These are phyloP conservation scores for Scolopax mira DNA, from an alignment of 2,113 vertebrate genomes.

Conservation along the genomic window DNA sequence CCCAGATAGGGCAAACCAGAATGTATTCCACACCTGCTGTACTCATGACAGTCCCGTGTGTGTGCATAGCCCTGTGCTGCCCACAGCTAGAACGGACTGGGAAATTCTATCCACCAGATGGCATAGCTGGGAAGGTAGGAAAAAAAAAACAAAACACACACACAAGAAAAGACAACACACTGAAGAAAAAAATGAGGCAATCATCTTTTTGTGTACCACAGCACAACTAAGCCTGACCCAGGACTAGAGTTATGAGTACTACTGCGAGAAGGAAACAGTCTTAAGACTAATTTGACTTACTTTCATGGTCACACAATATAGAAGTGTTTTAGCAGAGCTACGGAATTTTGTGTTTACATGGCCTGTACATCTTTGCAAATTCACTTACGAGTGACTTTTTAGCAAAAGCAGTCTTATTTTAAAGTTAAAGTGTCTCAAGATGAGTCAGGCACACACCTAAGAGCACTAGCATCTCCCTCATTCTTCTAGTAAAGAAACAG, in stretches of 20 bases:
- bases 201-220: neutral
- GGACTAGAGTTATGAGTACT: neutral
- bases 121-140: slow-evolving; percentile 40
- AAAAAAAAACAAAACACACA: neutral
- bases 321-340: neutral
- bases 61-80: neutral
- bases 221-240: neutral
- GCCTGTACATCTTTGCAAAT: neutral
- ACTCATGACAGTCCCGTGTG: neutral
- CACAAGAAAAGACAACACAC: neutral
- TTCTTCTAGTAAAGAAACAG: neutral
- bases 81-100: neutral
- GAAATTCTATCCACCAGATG: slow-evolving; percentile 56
- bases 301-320: rapidly evolving
- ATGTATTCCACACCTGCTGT: neutral
- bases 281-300: neutral
- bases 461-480: neutral
- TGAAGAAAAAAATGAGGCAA: neutral
- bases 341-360: neutral
- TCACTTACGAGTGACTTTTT: neutral
- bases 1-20: neutral
- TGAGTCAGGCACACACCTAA: neutral
- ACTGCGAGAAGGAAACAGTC: neutral
- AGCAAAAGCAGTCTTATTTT: neutral
- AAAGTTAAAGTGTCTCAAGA: neutral